Base-by-base conservation (phyloP, 2,888 invertebrate genomes). In the Stenolophus ochropezus region DNA sequence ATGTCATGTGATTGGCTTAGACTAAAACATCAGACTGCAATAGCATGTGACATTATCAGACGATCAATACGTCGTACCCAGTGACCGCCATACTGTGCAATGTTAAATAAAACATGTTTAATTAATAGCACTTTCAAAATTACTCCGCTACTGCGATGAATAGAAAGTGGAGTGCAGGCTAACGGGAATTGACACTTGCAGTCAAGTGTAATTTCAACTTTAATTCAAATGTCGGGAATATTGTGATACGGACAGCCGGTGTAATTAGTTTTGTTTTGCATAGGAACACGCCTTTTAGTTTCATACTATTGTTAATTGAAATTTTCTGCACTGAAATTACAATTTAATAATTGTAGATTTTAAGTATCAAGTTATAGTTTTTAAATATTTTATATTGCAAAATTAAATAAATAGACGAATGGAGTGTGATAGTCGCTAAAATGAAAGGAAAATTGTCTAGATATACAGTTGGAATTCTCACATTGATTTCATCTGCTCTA, bases 51-150 rank as follows among this genome's bases (percentile, higher is more conserved):
- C 33, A 42, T 42, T 53, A 53, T 53, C 51, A 53, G 16, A 6
- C 51, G 18, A 53, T 53, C 51, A 18, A 53, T 53, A 18, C 16
- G 1, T 6, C 5, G 18, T 53, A 53, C 51, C 16, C 16, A 53
- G 51, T 53, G 33, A 53, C 20, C 56, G 21, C 56, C 11, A 56
- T 56, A 56, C 56, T 18, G 11, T 42, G 33, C 33, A 42, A 42
- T 42, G 20, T 20, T 56, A 56, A 56, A 56, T 6, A 56, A 20
- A 56, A 20, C 20, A 56, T 21, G 61, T 4, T 33, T 69, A 33
- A 69, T 69, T 69, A 69, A 69, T 27, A 69, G 65, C 27, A 69
- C 65, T 69, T 69, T 69, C 65, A 69, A 69, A 69, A 33, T 33
- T 6, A 33, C 16, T 69, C 33, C 33, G 65, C 56, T 18, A 56